Evolutionary conservation across 2,797 vertebrate species (phyloP).

Genomic region (Manis crassicaudata): DNA sequence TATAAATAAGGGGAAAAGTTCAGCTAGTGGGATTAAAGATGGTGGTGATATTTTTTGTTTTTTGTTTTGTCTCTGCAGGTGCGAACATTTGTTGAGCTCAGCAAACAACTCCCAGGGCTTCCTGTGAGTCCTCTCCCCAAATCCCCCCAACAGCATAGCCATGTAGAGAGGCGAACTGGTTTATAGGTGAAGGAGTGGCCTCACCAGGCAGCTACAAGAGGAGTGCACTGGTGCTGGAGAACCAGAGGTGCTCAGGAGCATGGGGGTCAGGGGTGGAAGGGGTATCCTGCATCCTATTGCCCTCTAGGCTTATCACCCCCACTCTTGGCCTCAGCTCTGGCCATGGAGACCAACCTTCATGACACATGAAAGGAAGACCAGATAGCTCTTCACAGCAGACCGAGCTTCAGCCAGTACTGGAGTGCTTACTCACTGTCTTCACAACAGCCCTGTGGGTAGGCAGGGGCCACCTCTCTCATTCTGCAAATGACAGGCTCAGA

Average conservation of each 20-base stretch:
- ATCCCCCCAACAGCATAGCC: neutral
- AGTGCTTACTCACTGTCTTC: neutral
- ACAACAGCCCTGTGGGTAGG: constrained; percentile 20
- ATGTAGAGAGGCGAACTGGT: neutral
- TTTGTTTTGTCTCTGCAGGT: neutral
- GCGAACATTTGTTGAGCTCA: neutral
- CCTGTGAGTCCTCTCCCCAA: neutral
- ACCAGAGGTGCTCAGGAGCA: neutral
- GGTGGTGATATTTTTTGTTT: too few species aligned
- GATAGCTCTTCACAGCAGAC: neutral
- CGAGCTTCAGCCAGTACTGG: accelerated
- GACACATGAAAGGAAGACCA: neutral
- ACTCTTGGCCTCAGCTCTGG: neutral
- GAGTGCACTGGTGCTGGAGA: neutral
- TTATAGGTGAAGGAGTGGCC: neutral
- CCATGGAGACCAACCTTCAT: neutral
- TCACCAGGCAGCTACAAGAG: neutral
- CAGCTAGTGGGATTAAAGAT: too few species aligned
- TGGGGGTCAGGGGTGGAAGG: accelerated
- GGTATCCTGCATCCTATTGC: neutral
- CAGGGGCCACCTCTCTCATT: neutral
- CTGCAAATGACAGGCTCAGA: accelerated
- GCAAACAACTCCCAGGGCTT: neutral
- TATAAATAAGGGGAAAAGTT: neutral
- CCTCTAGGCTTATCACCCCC: neutral